Percentiles rank a stretch among this genome's conserved stretches.
These are phyloP conservation scores for Poecilia latipinna DNA, from an alignment of 2,113 vertebrate genomes.

Conservation along the genomic window DNA sequence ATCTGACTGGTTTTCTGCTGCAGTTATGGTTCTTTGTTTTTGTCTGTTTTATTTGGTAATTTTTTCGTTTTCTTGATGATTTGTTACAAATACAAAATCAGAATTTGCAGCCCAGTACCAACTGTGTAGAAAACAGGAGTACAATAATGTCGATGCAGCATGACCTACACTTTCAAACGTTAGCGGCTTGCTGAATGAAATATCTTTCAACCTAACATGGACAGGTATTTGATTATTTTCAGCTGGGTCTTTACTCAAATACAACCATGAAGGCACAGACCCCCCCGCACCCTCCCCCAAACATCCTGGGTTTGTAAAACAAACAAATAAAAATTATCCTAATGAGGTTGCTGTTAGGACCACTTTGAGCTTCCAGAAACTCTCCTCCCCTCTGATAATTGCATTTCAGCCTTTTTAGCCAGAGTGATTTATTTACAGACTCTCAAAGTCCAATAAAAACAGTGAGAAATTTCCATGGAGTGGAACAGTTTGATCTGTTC, in stretches of 20 bases:
- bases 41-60: too few species aligned
- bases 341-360: conserved; percentile 22
- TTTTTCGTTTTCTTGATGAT: not conserved
- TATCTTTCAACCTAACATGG: not conserved
- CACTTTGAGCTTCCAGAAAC: conserved; percentile 13
- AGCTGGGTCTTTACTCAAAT: not conserved
- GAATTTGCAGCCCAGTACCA: not conserved
- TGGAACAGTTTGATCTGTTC: too few species aligned
- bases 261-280: not conserved
- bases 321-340: conserved; percentile 30
- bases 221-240: not conserved
- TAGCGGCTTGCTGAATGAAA: not conserved
- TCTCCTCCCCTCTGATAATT: conserved; percentile 38
- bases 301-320: not conserved
- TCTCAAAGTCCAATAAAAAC: not conserved
- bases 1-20: not conserved
- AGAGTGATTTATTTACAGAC: conserved; percentile 54
- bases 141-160: too few species aligned
- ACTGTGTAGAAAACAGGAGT: too few species aligned
- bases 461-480: too few species aligned
- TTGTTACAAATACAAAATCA: not conserved
- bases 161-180: not conserved
- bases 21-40: too few species aligned
- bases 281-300: too few species aligned
- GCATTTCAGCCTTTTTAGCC: conserved; percentile 30